Conservation (phyloP, 2,888 invertebrate species). For the Aporophyla nigra region DNA sequence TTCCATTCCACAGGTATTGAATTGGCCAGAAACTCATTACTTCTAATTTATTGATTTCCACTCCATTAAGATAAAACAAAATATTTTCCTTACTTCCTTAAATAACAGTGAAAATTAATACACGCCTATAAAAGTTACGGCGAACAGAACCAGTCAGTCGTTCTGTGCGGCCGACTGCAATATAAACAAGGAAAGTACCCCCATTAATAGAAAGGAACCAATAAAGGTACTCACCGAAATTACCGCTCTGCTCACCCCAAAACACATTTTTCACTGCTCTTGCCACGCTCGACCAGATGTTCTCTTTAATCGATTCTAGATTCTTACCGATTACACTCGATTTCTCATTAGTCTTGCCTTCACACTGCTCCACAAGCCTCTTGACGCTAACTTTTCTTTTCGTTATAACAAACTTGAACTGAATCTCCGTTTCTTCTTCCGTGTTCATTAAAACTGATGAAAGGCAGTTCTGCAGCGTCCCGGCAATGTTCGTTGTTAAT, state of each 20-base stretch:
- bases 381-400: conserved; percentile 85
- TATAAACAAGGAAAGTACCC: conserved; percentile 58
- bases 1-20: neutral
- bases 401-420: conserved; percentile 87
- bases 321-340: conserved; percentile 71
- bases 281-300: conserved; percentile 87
- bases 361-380: conserved; percentile 74
- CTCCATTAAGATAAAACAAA: neutral
- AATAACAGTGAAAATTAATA: conserved; percentile 41
- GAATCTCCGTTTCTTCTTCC: conserved; percentile 87
- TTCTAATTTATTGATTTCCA: neutral
- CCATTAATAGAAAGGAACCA: conserved; percentile 52
- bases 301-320: conserved; percentile 80
- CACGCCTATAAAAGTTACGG: conserved; percentile 38
- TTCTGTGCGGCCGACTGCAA: conserved; percentile 19
- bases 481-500: conserved; percentile 84
- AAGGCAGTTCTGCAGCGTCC: conserved; percentile 84
- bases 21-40: neutral
- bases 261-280: conserved; percentile 87
- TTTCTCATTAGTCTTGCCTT: conserved; percentile 69
- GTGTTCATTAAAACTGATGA: conserved; percentile 80
- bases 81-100: neutral
- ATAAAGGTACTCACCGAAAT: conserved; percentile 73
- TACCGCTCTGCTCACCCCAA: conserved; percentile 81
- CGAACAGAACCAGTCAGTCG: conserved; percentile 35